Evolutionary conservation across 2,113 vertebrate species (phyloP).

Genomic region (Quiscalus mexicanus): DNA sequence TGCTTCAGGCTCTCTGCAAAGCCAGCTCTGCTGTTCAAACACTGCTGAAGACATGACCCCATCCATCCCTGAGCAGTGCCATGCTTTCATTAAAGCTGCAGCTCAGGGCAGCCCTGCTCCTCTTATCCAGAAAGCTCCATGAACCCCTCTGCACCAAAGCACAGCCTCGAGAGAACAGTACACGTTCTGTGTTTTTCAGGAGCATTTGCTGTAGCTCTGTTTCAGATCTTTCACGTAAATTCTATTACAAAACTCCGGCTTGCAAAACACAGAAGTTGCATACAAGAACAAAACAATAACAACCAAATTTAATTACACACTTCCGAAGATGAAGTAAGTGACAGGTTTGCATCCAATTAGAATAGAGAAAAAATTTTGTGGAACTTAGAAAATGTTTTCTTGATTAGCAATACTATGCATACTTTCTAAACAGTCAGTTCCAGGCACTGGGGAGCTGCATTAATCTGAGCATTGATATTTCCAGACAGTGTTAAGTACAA

Average conservation of each 20-base stretch:
- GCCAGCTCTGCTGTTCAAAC: background rate
- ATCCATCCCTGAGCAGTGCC: background rate
- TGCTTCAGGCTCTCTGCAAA: background rate
- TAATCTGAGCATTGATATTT: background rate
- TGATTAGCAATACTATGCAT: background rate
- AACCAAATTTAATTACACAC: background rate
- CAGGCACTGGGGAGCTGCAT: background rate
- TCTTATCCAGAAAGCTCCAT: background rate
- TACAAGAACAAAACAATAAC: background rate
- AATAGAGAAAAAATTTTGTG: background rate
- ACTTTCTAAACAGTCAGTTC: background rate
- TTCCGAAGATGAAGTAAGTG: constrained; percentile 16
- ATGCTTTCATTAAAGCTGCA: background rate
- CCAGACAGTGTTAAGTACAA: background rate
- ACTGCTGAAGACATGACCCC: background rate
- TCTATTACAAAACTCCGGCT: constrained; percentile 20
- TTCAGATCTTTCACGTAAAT: constrained; percentile 1
- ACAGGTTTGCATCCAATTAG: background rate
- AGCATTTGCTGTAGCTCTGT: background rate
- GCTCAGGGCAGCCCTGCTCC: background rate
- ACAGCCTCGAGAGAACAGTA: background rate
- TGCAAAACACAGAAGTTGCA: constrained; percentile 49
- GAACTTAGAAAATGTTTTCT: background rate
- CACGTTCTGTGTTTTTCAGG: background rate
- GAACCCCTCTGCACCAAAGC: background rate